Base-by-base conservation (phyloP, 1,140 invertebrate genomes). In the Bicyclus anynana region DNA sequence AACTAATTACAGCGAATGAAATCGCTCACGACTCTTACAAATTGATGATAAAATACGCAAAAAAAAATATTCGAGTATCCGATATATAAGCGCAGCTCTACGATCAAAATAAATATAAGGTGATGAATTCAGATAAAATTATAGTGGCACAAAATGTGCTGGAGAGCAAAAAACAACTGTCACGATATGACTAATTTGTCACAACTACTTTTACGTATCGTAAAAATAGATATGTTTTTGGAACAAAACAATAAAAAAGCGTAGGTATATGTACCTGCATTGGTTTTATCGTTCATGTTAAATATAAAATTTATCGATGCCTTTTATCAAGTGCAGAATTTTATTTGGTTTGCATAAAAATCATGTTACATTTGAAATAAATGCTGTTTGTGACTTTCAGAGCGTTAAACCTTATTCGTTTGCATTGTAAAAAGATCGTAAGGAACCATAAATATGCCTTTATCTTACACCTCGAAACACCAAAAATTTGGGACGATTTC, bases 1-100 rank as follows among this genome's bases (percentile, higher is more conserved):
- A 87, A 67, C 65, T 85, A 87, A 87, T 85, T 84, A 87, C 69
- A 72, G 76, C 76, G 72, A 81, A 81, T 85, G 67, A 77, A 68
- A 49, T 52, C 67, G 73, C 74, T 84, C 81, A 87, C 81, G 80
- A 84, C 59, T 72, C 68, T 67, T 59, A 59, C 27, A 26, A 49
- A 23, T 17, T 14, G 54, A 21, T 49, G 12, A 52, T 52, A 52
- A 38, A 52, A 59, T 69, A 76, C 67, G 69, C 61, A 69, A 69
- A 84, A 86, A 84, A 84, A 79, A 74, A 49, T 52, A 73, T 63
- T 80, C 77, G 80, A 82, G 79, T 78, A 21, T 20, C 9, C 12
- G 7, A 18, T 17, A 53, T 20, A 29, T 33, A 17, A 23, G 23
- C 20, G 12, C 12, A 42, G 29, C 35, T 17, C 20, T 35, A 35